Base-by-base conservation (phyloP, 2,113 vertebrate genomes). In the Sinocyclocheilus rhinocerous region DNA sequence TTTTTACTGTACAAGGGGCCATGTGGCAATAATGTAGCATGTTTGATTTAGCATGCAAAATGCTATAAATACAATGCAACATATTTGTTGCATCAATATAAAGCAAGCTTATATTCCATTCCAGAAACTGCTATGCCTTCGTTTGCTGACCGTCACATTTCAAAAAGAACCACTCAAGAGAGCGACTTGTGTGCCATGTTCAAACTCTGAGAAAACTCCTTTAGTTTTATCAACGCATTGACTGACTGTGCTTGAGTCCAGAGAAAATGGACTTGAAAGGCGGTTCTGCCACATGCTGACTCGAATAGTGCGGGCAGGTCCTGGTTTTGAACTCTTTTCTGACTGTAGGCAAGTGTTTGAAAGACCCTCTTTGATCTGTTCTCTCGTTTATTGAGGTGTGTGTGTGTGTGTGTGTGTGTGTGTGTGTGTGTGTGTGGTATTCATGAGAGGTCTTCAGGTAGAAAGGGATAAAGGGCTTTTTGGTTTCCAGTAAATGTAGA, bases 351-450 rank as follows among this genome's bases (percentile, higher is more conserved):
- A 52, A 76, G 75, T 18, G 24, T 52, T 52, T 26, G 26, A 18
- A 76, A 76, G n/a, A 76, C n/a, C 6, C 48, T 48, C 72, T 76
- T 76, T 52, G 45, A 76, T 76, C 75, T 76, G 0, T 11, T 50
- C 39, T 75, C 72, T 9, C 9, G 4, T 2, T 45, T 45, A 11
- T 75, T 48, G 10, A 48, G 24, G 42, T 52, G 73, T 10, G 1
- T 1, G 9, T 42, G 6, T 42, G 39, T 42, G 6, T 36, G 36
- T 10, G 1, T 1, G 9, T 42, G 6, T 42, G 39, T 42, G 6
- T 42, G 39, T 42, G 39, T 42, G 39, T 45, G 42, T 77, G 76
- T 52, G 48, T 77, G 75, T 48, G 45, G n/a, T 59, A 59, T 59
- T 59, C 57, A 59, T n/a, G 57, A 59, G 20, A 59, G 20, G 57